Conservation (phyloP, 2,113 vertebrate genomes). For the Pangasianodon hypophthalmus region DNA sequence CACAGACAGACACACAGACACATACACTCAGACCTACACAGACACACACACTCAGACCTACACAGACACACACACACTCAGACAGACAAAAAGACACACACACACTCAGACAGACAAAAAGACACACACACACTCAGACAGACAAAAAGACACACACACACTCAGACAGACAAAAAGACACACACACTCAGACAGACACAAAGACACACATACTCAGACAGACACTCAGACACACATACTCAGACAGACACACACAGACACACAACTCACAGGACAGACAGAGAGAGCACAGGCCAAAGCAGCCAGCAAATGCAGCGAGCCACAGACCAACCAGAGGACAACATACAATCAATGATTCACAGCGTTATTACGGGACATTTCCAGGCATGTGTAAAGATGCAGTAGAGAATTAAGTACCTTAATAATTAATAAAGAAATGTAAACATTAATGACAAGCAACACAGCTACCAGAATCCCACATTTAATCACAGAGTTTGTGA, state of each 20-base stretch:
- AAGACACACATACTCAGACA: neutral
- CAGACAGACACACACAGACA: neutral
- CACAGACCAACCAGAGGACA: neutral
- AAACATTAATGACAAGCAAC: neutral
- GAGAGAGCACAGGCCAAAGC: neutral
- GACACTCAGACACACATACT: neutral
- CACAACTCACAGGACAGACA: neutral
- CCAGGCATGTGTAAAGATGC: neutral
- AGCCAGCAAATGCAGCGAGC: neutral
- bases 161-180: too few relatives aligned
- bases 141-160: neutral
- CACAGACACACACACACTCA: neutral
- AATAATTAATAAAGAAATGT: slow-evolving; percentile 48
- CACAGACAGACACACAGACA: neutral
- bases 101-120: too few relatives aligned
- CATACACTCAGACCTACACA: too few relatives aligned
- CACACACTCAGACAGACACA: neutral
- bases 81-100: neutral
- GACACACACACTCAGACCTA: neutral
- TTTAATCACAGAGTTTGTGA: neutral
- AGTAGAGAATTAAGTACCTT: slow-evolving; percentile 38
- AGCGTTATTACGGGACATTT: slow-evolving; percentile 12
- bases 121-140: neutral
- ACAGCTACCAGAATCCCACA: neutral
- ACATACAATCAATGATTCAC: slow-evolving; percentile 47